Percentiles rank a stretch among this genome's conserved stretches.
Evolutionary conservation across 1,140 invertebrate genomes (phyloP).

Genomic region (Hormaphis cornu): DNA sequence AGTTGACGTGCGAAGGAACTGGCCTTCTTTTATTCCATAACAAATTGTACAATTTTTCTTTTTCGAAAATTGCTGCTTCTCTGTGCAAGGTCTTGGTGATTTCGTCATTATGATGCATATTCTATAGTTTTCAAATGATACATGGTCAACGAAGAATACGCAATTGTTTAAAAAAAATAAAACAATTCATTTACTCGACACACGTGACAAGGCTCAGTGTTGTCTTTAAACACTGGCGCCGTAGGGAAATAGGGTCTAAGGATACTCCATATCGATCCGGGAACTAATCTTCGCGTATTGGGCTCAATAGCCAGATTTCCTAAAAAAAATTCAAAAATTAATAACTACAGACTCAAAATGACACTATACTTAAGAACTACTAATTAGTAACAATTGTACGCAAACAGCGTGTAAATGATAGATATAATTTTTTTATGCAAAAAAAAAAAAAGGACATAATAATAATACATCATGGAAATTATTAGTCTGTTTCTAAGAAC

Average conservation of each 20-base stretch:
- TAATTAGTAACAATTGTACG: no score
- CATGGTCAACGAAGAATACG: background rate
- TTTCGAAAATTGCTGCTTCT: conserved; percentile 34
- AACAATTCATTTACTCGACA: conserved; percentile 35
- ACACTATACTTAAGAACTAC: no score
- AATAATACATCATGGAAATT: no score
- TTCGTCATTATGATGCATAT: conserved; percentile 34
- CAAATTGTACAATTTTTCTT: conserved; percentile 34
- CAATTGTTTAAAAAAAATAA: background rate
- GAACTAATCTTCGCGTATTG: conserved; percentile 34
- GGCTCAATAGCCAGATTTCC: conserved; percentile 36
- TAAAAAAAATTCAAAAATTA: no score
- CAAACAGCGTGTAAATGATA: no score
- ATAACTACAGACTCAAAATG: no score
- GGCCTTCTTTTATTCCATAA: conserved; percentile 33
- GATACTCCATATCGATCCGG: conserved; percentile 36
- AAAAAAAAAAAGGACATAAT: no score
- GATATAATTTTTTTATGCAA: no score
- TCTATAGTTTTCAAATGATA: conserved; percentile 28
- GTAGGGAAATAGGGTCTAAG: conserved; percentile 37
- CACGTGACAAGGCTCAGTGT: conserved; percentile 33
- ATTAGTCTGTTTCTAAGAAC: no score
- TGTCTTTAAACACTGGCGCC: conserved; percentile 34
- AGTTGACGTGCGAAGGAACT: background rate
- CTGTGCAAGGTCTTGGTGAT: conserved; percentile 32